Percentiles rank a stretch among this genome's conserved stretches.
phyloP scores from a whole-genome alignment of 2,113 vertebrate genomes.

The Mormoops blainvillei region DNA sequence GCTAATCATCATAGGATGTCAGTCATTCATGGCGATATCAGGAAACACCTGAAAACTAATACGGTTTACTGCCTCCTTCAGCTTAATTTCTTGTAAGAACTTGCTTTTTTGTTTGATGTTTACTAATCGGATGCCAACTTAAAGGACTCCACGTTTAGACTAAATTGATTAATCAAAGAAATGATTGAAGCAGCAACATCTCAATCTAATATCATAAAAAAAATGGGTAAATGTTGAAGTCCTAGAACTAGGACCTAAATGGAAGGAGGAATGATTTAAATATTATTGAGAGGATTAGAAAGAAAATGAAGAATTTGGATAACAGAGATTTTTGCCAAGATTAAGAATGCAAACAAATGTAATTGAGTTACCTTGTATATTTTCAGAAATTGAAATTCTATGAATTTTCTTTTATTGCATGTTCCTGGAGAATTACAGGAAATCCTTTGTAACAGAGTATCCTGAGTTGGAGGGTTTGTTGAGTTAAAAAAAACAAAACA shows the following conservation, averaged over 20 bases:
- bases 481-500: constrained; percentile 35
- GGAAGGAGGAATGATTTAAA: neutral
- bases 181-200: neutral
- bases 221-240: neutral
- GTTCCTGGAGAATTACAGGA: constrained; percentile 70
- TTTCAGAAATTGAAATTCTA: constrained; percentile 48
- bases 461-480: constrained; percentile 50
- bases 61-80: neutral
- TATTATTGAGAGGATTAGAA: neutral
- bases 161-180: neutral
- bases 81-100: neutral
- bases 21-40: neutral
- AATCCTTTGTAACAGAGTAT: constrained; percentile 66
- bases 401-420: constrained; percentile 24
- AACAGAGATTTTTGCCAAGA: neutral
- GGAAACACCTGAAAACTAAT: constrained; percentile 21
- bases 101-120: neutral
- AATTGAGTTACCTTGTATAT: neutral
- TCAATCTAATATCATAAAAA: neutral
- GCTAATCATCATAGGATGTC: neutral
- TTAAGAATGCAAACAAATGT: neutral
- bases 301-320: neutral
- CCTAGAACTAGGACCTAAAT: neutral
- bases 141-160: neutral
- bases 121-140: neutral